Conservation (phyloP, 53 echinoderm and acorn worm genomes). For the Mesocentrotus franciscanus region DNA sequence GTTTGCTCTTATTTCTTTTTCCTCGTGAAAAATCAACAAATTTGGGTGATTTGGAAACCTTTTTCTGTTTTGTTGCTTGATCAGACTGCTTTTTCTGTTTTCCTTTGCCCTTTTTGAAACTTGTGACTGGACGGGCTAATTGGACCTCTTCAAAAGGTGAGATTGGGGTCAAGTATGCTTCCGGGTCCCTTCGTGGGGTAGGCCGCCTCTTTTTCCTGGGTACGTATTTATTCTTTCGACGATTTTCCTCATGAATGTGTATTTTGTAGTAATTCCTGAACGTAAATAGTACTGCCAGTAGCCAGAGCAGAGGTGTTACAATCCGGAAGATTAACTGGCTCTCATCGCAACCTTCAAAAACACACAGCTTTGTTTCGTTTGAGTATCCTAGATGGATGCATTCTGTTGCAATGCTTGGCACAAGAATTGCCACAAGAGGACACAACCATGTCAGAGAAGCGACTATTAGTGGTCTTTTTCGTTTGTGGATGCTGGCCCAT, state of each 20-base stretch:
- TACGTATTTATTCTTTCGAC: not conserved
- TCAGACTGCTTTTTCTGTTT: not conserved
- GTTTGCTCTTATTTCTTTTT: not conserved
- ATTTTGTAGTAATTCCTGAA: slow-evolving; percentile 9
- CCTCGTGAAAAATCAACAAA: not conserved
- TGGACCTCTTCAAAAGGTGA: slow-evolving; percentile 65
- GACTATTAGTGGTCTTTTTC: not conserved
- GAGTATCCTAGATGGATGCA: slow-evolving; percentile 21
- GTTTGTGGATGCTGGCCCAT: slow-evolving; percentile 44
- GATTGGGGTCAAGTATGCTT: slow-evolving; percentile 45
- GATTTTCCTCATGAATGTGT: not conserved
- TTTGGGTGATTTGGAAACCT: not conserved
- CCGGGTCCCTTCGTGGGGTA: slow-evolving; percentile 16
- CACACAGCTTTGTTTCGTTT: slow-evolving; percentile 1
- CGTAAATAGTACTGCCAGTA: not conserved
- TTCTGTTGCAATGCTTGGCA: not conserved
- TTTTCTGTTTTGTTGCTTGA: too few species aligned
- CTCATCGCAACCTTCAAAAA: slow-evolving; percentile 1
- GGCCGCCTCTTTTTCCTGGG: slow-evolving; percentile 50
- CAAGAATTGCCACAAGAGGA: not conserved
- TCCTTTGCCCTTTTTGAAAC: slow-evolving; percentile 17
- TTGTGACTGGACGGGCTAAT: slow-evolving; percentile 23
- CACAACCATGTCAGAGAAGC: not conserved
- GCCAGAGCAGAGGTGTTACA: not conserved
- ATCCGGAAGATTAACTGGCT: not conserved